phyloP scores from a whole-genome alignment of 1,140 invertebrate genomes.

The Brachystomella parvula region DNA sequence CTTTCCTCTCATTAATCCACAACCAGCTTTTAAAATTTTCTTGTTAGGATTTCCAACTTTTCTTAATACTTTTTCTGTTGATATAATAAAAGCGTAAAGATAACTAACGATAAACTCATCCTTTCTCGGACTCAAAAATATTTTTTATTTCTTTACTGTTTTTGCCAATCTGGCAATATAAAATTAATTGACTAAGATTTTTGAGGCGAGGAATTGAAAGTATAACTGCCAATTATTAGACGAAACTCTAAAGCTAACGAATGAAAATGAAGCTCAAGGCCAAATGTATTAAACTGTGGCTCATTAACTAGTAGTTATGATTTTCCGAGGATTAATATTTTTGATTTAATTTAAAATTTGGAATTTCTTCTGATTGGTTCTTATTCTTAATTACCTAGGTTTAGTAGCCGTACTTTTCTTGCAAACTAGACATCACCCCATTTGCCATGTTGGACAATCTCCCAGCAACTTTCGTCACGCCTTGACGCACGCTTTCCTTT shows the following conservation, averaged over 20 bases:
- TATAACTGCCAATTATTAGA: too few species aligned
- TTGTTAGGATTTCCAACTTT: background rate
- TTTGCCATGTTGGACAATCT: constrained; percentile 86
- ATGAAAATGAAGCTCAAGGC: too few species aligned
- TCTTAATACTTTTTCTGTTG: background rate
- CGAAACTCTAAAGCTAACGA: too few species aligned
- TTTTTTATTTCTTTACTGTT: too few species aligned
- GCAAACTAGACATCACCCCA: constrained; percentile 85
- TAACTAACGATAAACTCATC: too few species aligned
- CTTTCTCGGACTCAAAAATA: too few species aligned
- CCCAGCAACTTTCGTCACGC: constrained; percentile 92
- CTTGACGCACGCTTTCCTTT: constrained; percentile 89
- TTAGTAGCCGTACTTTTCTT: constrained; percentile 49
- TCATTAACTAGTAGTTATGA: background rate
- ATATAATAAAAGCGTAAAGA: too few species aligned
- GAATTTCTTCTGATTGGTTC: background rate
- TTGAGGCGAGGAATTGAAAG: too few species aligned
- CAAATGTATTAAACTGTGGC: too few species aligned
- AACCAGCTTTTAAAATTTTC: background rate
- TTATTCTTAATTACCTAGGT: background rate
- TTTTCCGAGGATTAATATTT: background rate
- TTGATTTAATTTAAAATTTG: background rate
- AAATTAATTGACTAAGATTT: too few species aligned
- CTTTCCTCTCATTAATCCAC: background rate
- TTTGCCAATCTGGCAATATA: too few species aligned